Percentiles rank a stretch among this genome's conserved stretches.
Conservation (phyloP, 2,113 vertebrate genomes). For the Maccullochella peelii region DNA sequence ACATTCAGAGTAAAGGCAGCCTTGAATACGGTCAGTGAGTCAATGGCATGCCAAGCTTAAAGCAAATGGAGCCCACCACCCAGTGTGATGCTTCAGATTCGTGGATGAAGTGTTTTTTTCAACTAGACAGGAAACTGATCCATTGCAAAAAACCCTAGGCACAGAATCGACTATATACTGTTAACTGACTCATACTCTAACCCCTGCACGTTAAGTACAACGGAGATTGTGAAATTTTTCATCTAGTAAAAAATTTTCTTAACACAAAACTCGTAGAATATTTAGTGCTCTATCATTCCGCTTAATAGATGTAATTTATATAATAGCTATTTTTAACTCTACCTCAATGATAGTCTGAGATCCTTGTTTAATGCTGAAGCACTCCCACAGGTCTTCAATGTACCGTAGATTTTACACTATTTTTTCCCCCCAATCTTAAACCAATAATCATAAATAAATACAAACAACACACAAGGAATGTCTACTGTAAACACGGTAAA, state of each 20-base stretch:
- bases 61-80: conserved; percentile 89
- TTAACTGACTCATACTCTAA: conserved; percentile 89
- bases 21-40: conserved; percentile 93
- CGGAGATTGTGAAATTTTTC: conserved; percentile 87
- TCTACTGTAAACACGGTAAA: conserved; percentile 96
- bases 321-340: conserved; percentile 89
- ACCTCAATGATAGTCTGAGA: conserved; percentile 93
- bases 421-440: conserved; percentile 84
- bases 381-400: conserved; percentile 90
- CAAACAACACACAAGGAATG: conserved; percentile 97
- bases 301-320: conserved; percentile 90
- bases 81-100: conserved; percentile 87
- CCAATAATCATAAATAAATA: conserved; percentile 99
- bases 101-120: conserved; percentile 89
- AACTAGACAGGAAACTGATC: conserved; percentile 88
- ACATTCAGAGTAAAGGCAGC: conserved; percentile 98
- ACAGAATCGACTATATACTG: conserved; percentile 90
- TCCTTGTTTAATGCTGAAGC: conserved; percentile 91
- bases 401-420: conserved; percentile 85
- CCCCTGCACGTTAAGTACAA: conserved; percentile 82
- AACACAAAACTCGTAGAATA: conserved; percentile 88
- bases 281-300: conserved; percentile 96
- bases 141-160: conserved; percentile 93
- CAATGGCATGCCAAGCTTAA: conserved; percentile 97
- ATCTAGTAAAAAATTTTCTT: conserved; percentile 84